Evolutionary conservation across 1,140 invertebrate genomes (phyloP), one percentile per base, ranked within the genome.

Genomic region (Laodelphax striatellus): DNA sequence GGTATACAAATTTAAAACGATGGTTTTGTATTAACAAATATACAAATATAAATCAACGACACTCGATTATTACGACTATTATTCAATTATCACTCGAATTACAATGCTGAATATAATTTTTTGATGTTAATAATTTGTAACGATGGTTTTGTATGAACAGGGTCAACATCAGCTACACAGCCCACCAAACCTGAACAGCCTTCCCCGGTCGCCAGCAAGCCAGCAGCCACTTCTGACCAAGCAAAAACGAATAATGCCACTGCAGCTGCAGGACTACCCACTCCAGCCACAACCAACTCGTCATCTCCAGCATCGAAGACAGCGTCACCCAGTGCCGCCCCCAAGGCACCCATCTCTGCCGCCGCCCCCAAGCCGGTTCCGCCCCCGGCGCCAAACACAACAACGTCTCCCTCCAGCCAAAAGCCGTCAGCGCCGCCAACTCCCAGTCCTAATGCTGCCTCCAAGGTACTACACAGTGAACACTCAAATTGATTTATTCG

Each of bases 291-390:
- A 17, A 50, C 52, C 14, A 22, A 56, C 16, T 34, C 53, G 55
- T 56, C 53, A 61, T 22, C 42, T 54, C 54, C 62, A 61, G 57
- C 66, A 66, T 66, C 28, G 28, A 31, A 31, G 28, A 9, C 28
- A 9, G 28, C 21, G 16, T 10, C 43, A 22, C n/a, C 17, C 43
- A 13, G 5, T 28, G 9, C 21, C n/a, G 31, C 46, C 46, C 21
- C 44, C 44, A 14, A n/a, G 19, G 22, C 21, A 52, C 9, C 44
- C 46, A 21, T 1, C 38, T 4, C 28, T 4, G 28, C 31, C 21
- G 44, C 43, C 21, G 54, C 44, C n/a, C 38, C 34, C 14, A 55
- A 16, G 8, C 22, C 21, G 41, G 42, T 52, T 1, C 21, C 38
- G 34, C 9, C 52, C 43, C 38, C 52, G n/a, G 22, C 34, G 4